Conservation (phyloP, 2,797 vertebrate species). For the Arnoldichthys spilopterus region DNA sequence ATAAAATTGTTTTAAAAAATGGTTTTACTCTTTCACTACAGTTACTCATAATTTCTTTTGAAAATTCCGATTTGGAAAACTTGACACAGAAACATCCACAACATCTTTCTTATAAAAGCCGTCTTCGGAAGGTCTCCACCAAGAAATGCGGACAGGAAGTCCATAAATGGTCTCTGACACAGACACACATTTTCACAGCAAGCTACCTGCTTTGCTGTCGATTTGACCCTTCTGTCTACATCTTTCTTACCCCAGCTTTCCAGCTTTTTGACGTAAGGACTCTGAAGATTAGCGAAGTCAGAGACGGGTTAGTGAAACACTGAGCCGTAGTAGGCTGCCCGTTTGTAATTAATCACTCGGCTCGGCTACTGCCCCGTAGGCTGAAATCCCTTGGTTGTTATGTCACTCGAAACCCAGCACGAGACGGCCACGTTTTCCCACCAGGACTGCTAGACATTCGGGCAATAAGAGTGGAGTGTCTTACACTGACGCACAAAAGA, state of each 20-base stretch:
- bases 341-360: constrained; percentile 56
- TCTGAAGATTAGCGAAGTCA: constrained; percentile 32
- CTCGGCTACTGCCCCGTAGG: constrained; percentile 8
- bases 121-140: not conserved
- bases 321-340: constrained; percentile 50
- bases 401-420: constrained; percentile 46
- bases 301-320: constrained; percentile 36
- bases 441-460: not conserved
- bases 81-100: not conserved
- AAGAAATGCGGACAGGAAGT: not conserved
- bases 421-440: constrained; percentile 6
- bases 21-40: too few species aligned
- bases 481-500: not conserved
- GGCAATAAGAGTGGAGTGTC: not conserved
- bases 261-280: constrained; percentile 22
- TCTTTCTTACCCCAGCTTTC: constrained; percentile 1
- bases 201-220: not conserved
- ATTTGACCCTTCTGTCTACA: constrained; percentile 4
- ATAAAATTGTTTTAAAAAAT: too few species aligned
- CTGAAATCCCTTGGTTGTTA: constrained; percentile 60
- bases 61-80: too few species aligned
- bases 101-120: not conserved
- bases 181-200: not conserved
- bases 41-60: too few species aligned
- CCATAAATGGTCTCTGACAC: not conserved